Conservation (phyloP, 2,888 invertebrate species). For the Mylabris sibirica region DNA sequence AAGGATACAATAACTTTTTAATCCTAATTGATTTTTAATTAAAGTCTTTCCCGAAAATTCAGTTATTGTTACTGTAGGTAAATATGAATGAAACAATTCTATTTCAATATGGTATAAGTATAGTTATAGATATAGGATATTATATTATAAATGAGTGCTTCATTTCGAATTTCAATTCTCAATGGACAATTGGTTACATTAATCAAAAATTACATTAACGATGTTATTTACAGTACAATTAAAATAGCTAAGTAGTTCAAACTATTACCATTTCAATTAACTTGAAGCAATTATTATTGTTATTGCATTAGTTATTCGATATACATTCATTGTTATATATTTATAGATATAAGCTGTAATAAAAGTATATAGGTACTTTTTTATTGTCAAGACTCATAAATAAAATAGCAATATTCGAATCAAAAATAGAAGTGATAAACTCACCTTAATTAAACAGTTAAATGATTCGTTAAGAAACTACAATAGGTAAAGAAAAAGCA, state of each 20-base stretch:
- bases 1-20: background rate
- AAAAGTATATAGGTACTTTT: no score
- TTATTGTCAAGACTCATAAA: no score
- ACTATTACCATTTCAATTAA: constrained; percentile 14
- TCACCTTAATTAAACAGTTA: no score
- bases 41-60: no score
- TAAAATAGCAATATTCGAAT: no score
- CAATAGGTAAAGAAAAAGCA: no score
- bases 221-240: constrained; percentile 18
- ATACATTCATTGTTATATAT: background rate
- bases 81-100: no score
- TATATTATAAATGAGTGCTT: background rate
- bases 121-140: background rate
- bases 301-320: constrained; percentile 5
- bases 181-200: constrained; percentile 14
- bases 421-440: background rate
- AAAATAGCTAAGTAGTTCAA: constrained; percentile 13
- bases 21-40: background rate
- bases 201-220: constrained; percentile 14
- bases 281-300: constrained; percentile 5
- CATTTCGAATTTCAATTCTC: constrained; percentile 7
- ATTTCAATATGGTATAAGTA: background rate
- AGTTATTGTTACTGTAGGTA: no score
- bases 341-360: background rate
- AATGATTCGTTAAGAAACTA: no score